phyloP scores from a whole-genome alignment of 2,888 invertebrate genomes.

The Sisyra nigra region DNA sequence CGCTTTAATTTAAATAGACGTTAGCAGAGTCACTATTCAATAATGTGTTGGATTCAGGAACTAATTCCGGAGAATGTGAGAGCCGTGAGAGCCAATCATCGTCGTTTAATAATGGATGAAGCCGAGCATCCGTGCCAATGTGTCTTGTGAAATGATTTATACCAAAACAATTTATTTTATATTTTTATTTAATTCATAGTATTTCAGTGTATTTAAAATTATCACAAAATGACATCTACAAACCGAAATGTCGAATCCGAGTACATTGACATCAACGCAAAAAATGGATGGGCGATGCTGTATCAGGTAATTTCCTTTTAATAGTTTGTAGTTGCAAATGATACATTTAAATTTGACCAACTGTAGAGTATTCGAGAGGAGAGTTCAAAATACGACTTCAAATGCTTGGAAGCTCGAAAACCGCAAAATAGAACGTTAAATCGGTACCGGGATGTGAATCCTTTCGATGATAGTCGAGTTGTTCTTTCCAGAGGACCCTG shows the following conservation, averaged over 20 bases:
- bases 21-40: too few relatives aligned
- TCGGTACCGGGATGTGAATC: slow-evolving; percentile 89
- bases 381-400: slow-evolving; percentile 36
- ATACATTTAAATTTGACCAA: slow-evolving; percentile 3
- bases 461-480: slow-evolving; percentile 87
- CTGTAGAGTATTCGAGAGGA: slow-evolving; percentile 5
- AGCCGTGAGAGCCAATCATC: too few relatives aligned
- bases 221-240: slow-evolving; percentile 14
- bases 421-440: slow-evolving; percentile 68
- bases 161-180: slow-evolving; percentile 1
- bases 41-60: too few relatives aligned
- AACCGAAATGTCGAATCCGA: slow-evolving; percentile 49
- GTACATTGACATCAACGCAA: slow-evolving; percentile 51
- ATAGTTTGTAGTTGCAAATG: slow-evolving; percentile 9
- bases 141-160: slow-evolving; percentile 5
- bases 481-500: slow-evolving; percentile 52
- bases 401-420: slow-evolving; percentile 55
- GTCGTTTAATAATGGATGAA: background rate
- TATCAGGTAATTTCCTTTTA: slow-evolving; percentile 44
- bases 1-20: too few relatives aligned
- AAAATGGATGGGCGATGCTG: slow-evolving; percentile 50
- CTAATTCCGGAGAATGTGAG: too few relatives aligned
- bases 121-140: background rate
- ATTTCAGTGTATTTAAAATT: slow-evolving; percentile 1
- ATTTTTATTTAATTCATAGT: slow-evolving; percentile 4